Percentiles rank a stretch among this genome's conserved stretches.
Evolutionary conservation across 2,888 invertebrate genomes (phyloP).

Genomic region (Hanleya hanleyi): DNA sequence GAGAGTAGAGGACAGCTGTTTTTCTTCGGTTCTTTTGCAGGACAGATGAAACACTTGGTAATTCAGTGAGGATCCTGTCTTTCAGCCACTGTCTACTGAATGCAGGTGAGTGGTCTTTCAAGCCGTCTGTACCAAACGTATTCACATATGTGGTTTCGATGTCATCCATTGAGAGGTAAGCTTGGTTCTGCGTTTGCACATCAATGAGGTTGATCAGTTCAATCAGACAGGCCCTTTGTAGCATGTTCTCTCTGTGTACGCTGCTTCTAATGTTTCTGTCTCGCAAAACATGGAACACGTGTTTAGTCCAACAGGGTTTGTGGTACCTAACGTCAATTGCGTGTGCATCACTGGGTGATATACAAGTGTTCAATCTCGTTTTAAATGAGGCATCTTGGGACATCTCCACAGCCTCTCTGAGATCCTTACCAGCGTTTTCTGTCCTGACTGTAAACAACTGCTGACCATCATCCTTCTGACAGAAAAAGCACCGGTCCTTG

Average conservation of each 20-base stretch:
- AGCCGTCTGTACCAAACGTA: not conserved
- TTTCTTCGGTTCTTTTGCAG: too few species aligned
- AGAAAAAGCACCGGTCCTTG: too few species aligned
- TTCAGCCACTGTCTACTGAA: too few species aligned
- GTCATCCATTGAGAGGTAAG: constrained; percentile 14
- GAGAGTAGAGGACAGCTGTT: constrained; percentile 22
- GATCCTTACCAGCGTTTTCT: too few species aligned
- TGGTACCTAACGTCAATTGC: constrained; percentile 5
- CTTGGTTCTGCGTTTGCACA: constrained; percentile 13
- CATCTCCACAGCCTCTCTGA: too few species aligned
- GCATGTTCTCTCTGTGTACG: not conserved
- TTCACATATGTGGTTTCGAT: constrained; percentile 12
- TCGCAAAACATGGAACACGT: constrained; percentile 7
- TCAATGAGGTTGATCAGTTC: constrained; percentile 19
- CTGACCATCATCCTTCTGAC: too few species aligned
- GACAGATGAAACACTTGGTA: too few species aligned
- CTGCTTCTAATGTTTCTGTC: not conserved
- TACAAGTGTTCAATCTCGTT: too few species aligned
- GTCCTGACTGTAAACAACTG: too few species aligned
- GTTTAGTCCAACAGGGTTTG: constrained; percentile 9
- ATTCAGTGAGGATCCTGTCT: too few species aligned
- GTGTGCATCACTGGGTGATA: constrained; percentile 6
- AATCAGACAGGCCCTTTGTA: constrained; percentile 9
- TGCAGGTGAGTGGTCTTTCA: not conserved
- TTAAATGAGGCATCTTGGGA: too few species aligned